phyloP scores from a whole-genome alignment of 2,888 invertebrate species.

The Aleiodes leptofemur region DNA sequence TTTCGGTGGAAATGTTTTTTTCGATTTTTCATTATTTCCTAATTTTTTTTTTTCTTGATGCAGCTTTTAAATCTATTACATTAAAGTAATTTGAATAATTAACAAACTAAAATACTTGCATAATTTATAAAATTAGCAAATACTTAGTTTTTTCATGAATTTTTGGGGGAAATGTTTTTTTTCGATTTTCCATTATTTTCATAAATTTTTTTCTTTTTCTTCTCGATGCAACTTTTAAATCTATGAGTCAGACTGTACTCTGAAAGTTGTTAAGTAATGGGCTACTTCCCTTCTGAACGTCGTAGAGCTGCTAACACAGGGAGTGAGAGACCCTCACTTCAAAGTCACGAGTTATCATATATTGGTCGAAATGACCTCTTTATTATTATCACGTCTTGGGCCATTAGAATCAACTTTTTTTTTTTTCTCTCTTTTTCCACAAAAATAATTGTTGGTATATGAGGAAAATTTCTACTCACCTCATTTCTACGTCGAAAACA shows the following conservation, averaged over 20 bases:
- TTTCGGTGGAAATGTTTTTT: background rate
- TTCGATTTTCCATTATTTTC: background rate
- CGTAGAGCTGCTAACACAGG: slow-evolving; percentile 48
- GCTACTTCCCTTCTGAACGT: slow-evolving; percentile 69
- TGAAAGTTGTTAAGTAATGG: slow-evolving; percentile 70
- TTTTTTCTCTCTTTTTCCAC: background rate
- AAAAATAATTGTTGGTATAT: background rate
- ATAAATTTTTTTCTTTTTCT: background rate
- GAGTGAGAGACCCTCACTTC: slow-evolving; percentile 54
- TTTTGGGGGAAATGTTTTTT: background rate
- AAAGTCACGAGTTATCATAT: slow-evolving; percentile 75
- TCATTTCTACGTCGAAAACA: slow-evolving; percentile 47
- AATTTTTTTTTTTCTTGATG: slow-evolving; percentile 9
- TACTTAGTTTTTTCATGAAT: background rate
- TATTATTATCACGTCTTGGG: slow-evolving; percentile 24
- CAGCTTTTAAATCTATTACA: slow-evolving; percentile 57
- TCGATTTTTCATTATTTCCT: background rate
- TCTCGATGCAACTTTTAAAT: slow-evolving; percentile 46
- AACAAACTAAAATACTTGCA: too few species aligned
- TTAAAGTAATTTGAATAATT: too few species aligned
- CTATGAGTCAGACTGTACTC: slow-evolving; percentile 71
- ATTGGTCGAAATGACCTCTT: slow-evolving; percentile 71
- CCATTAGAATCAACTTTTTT: background rate
- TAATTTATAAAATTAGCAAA: too few species aligned
- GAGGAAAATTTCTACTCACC: slow-evolving; percentile 41